Conservation (phyloP, 2,797 vertebrate genomes). For the Neopelma chrysocephalum region DNA sequence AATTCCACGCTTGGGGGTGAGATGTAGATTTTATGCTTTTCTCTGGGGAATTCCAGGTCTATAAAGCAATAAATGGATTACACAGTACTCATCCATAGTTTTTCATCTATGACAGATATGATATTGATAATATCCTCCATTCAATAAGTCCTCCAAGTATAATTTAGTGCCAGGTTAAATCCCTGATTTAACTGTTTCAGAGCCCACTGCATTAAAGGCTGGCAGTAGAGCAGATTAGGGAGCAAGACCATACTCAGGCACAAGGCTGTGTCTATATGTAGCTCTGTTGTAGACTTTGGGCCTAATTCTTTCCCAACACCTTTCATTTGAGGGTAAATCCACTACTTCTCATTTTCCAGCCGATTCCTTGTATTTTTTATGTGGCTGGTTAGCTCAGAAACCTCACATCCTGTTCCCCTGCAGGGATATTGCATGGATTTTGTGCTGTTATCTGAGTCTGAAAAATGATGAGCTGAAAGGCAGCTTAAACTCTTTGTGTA, state of each 20-base stretch:
- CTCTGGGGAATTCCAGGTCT: not conserved
- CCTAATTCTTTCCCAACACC: not conserved
- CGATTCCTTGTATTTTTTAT: not conserved
- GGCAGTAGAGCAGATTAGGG: accelerated
- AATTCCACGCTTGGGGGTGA: not conserved
- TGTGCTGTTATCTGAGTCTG: not conserved
- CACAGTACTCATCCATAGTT: not conserved
- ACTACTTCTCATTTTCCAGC: not conserved
- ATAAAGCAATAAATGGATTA: constrained; percentile 10
- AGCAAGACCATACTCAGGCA: not conserved
- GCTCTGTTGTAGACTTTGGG: not conserved
- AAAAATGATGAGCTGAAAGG: constrained; percentile 9
- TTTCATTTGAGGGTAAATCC: not conserved
- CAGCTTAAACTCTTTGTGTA: not conserved
- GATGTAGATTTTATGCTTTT: not conserved
- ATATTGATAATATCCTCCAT: constrained; percentile 23
- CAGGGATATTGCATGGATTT: not conserved
- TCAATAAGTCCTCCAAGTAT: constrained; percentile 20
- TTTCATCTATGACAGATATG: constrained; percentile 35
- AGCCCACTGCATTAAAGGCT: not conserved
- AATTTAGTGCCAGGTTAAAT: constrained; percentile 13
- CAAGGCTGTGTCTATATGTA: not conserved
- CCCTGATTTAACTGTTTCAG: constrained; percentile 28
- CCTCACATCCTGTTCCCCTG: accelerated
- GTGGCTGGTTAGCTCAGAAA: not conserved